phyloP scores from a whole-genome alignment of 1,140 invertebrate genomes.

The Drosophila oshimai region DNA sequence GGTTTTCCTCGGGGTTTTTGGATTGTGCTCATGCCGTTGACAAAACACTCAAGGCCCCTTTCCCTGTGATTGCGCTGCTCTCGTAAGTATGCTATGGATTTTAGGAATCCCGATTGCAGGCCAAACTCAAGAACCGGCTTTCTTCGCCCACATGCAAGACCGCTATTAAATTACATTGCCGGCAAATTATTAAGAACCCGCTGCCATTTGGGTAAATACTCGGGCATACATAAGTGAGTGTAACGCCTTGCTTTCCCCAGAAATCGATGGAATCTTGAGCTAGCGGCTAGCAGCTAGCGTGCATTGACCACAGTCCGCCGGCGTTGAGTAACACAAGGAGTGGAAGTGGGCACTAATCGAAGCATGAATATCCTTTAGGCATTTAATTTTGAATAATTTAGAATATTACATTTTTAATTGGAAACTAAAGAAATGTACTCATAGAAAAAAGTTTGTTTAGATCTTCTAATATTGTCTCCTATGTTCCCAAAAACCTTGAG shows the following conservation, averaged over 20 bases:
- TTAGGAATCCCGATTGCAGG: not conserved
- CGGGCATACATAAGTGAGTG: conserved; percentile 17
- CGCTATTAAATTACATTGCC: conserved; percentile 46
- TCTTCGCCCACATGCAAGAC: conserved; percentile 26
- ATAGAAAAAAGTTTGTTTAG: too few species aligned
- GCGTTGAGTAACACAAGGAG: conserved; percentile 27
- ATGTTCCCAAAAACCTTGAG: too few species aligned
- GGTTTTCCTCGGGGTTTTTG: conserved; percentile 10
- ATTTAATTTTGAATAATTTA: too few species aligned
- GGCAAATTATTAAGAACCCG: conserved; percentile 43
- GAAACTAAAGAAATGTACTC: too few species aligned
- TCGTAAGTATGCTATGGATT: conserved; percentile 11
- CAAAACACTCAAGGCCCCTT: conserved; percentile 30
- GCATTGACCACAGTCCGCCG: conserved; percentile 61
- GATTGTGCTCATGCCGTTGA: conserved; percentile 16
- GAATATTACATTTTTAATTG: too few species aligned
- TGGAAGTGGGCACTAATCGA: conserved; percentile 1
- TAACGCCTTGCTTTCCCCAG: conserved; percentile 15
- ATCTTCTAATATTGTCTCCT: too few species aligned
- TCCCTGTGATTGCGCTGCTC: not conserved
- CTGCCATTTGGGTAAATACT: conserved; percentile 14
- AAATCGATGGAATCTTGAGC: conserved; percentile 69
- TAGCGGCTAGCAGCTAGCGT: conserved; percentile 55
- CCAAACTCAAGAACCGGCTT: conserved; percentile 19
- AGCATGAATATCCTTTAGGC: conserved; percentile 10